These are phyloP conservation scores for Machimus rusticus DNA, from an alignment of 2,888 invertebrate species.

Conservation along the genomic window DNA sequence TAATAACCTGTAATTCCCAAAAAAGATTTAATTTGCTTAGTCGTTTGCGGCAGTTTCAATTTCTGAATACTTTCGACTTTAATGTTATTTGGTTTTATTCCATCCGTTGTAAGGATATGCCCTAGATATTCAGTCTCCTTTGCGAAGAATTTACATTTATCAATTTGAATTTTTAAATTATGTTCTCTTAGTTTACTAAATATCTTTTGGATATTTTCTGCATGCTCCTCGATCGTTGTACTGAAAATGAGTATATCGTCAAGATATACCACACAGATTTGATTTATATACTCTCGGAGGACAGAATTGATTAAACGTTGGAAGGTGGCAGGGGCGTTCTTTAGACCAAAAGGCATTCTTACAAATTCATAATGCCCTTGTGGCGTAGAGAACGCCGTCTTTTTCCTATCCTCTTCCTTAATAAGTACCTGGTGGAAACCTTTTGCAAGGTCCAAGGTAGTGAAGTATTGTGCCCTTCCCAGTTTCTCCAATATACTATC, in stretches of 20 bases:
- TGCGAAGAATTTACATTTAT: constrained; percentile 47
- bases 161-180: constrained; percentile 23
- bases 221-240: constrained; percentile 8
- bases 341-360: neutral
- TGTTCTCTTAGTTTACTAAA: neutral
- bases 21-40: too few relatives aligned
- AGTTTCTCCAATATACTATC: constrained; percentile 6
- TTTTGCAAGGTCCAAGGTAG: neutral
- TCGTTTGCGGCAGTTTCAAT: neutral
- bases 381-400: constrained; percentile 42
- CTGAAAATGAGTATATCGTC: constrained; percentile 19
- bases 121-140: constrained; percentile 53
- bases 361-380: constrained; percentile 13
- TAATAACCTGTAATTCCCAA: too few relatives aligned
- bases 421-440: constrained; percentile 48
- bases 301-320: neutral
- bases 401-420: constrained; percentile 7
- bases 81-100: constrained; percentile 46
- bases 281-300: constrained; percentile 3
- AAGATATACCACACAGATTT: constrained; percentile 43
- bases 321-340: too few relatives aligned
- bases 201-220: neutral
- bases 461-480: neutral
- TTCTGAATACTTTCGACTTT: constrained; percentile 40
- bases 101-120: constrained; percentile 49